Evolutionary conservation across 2,113 vertebrate genomes (phyloP), one percentile per base, ranked within the genome.

Genomic region (Cercopithecus mona): DNA sequence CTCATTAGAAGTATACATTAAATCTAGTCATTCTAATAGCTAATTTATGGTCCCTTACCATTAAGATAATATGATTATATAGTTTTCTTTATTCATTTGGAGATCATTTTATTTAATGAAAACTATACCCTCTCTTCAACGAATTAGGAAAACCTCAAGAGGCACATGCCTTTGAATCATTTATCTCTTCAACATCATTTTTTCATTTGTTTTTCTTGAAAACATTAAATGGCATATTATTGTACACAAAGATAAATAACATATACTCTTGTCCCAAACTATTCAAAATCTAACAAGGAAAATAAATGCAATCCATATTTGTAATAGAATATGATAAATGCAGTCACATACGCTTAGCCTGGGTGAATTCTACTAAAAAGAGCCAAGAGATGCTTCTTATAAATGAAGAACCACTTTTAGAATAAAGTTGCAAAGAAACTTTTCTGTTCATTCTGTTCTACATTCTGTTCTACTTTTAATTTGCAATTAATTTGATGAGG

Each of bases 81-180:
- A 83, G 45, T 40, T 90, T 93, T 83, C 1, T 55, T 25, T 84
- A 76, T 50, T 16, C 40, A 48, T 45, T n/a, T 81, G 14, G 25
- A 84, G 9, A 61, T 1, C 66, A 95, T 88, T 57, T 96, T 68
- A 50, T 95, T 94, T 88, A 92, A 79, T 75, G n/a, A 84, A 97
- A 95, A 89, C 1, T 23, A 80, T 0, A 78, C 20, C 10, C 88
- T 85, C 40, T 4, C 14, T 64, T 88, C 14, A 88, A 32, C n/a
- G 18, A 97, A 66, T 32, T 94, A 35, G 12, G 70, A 84, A 96
- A 97, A 85, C 14, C 55, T 83, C 13, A 88, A 91, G n/a, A 94
- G 43, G 5, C 6, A 75, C 12, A 6, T 43, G 40, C n/a, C 94
- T 68, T 2, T 94, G 48, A 93, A 48, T 68, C 1, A 88, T 87